phyloP scores from a whole-genome alignment of 2,113 vertebrate species.

The Elephantulus edwardii region DNA sequence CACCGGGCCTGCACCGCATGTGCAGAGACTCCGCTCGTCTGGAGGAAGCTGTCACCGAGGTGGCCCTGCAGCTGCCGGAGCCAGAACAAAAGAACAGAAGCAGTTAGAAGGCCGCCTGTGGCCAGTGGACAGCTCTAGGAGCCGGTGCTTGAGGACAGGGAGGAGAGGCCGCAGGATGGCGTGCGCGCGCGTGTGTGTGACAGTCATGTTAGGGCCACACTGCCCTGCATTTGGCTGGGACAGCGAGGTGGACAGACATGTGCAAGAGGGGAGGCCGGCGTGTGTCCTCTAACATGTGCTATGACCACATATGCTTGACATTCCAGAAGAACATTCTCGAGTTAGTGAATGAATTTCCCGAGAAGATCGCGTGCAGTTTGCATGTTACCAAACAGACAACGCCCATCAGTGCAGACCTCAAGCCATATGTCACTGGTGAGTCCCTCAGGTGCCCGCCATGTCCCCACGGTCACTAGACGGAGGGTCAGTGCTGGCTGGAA shows the following conservation, averaged over 20 bases:
- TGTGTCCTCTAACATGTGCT: conserved; percentile 53
- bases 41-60: conserved; percentile 47
- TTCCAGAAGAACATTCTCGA: conserved; percentile 90
- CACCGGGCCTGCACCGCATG: conserved; percentile 48
- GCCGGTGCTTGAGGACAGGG: conserved; percentile 49
- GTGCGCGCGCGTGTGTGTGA: too few relatives aligned
- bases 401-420: conserved; percentile 85
- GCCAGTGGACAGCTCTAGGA: conserved; percentile 69
- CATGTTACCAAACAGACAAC: conserved; percentile 90
- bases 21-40: conserved; percentile 58
- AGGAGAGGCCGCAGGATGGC: too few relatives aligned
- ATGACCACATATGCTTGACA: conserved; percentile 79
- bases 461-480: background rate
- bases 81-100: conserved; percentile 61
- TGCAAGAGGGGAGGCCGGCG: background rate
- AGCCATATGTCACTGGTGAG: conserved; percentile 90
- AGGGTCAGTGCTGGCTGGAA: background rate
- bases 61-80: conserved; percentile 66
- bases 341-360: conserved; percentile 89
- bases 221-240: too few relatives aligned
- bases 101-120: conserved; percentile 71
- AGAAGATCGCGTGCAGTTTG: conserved; percentile 90
- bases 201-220: too few relatives aligned
- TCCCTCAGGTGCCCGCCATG: conserved; percentile 32
- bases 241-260: background rate